These are phyloP conservation scores for Acanthisitta chloris DNA, from an alignment of 2,113 vertebrate species.

Conservation along the genomic window DNA sequence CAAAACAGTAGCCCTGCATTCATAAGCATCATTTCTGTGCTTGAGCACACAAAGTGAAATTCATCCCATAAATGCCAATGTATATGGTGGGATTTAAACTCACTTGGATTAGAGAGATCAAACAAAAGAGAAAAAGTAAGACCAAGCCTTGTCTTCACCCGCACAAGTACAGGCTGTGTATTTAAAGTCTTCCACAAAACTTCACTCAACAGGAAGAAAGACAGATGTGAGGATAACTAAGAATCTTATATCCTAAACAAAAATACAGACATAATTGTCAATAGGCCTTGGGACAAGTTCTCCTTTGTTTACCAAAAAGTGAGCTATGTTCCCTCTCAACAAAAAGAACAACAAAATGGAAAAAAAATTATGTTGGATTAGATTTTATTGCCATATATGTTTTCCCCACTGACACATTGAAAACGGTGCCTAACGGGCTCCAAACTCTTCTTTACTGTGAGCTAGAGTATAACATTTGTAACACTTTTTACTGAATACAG, in stretches of 20 bases:
- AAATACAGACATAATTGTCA: not conserved
- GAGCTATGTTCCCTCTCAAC: not conserved
- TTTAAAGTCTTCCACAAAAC: not conserved
- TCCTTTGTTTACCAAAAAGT: not conserved
- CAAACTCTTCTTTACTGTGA: not conserved
- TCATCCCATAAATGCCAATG: not conserved
- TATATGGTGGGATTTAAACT: not conserved
- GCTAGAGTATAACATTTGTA: not conserved
- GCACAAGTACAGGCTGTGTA: not conserved
- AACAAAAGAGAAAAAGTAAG: not conserved
- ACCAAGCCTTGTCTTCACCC: not conserved
- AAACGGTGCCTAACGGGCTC: not conserved
- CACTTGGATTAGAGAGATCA: not conserved
- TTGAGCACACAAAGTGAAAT: not conserved
- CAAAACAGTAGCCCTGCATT: not conserved
- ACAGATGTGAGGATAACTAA: not conserved
- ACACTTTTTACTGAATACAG: not conserved
- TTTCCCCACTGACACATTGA: not conserved
- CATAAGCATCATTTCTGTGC: not conserved
- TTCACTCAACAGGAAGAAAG: not conserved
- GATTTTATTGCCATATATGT: not conserved
- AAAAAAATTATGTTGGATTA: not conserved
- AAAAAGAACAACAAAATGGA: not conserved
- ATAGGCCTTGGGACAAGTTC: not conserved
- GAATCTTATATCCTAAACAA: not conserved